Percentiles rank a stretch among this genome's conserved stretches.
phyloP scores from a whole-genome alignment of 2,888 invertebrate genomes.

The Ceramica pisi region DNA sequence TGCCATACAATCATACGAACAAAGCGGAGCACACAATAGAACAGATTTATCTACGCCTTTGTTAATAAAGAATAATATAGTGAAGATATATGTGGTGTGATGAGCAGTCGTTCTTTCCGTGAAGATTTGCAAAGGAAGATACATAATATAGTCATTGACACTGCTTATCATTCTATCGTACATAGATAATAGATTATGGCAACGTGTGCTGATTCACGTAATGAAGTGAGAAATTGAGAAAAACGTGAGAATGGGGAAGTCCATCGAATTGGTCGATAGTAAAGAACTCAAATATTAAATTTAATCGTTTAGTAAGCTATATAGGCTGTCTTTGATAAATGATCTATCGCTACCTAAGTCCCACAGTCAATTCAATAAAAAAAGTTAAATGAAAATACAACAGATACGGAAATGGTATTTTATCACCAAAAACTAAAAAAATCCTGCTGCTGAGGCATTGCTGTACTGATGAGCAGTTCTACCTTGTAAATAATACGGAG shows the following conservation, averaged over 20 bases:
- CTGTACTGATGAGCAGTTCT: background rate
- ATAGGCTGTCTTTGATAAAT: background rate
- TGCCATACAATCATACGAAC: constrained; percentile 35
- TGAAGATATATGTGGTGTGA: constrained; percentile 3
- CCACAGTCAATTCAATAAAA: background rate
- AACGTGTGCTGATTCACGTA: background rate
- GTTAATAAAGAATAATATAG: constrained; percentile 14
- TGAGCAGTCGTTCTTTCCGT: constrained; percentile 13
- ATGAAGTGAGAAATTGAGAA: constrained; percentile 1
- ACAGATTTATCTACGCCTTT: constrained; percentile 42
- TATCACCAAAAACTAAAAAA: background rate
- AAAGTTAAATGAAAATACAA: background rate
- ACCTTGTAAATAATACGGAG: too few species aligned
- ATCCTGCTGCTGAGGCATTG: background rate
- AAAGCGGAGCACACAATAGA: constrained; percentile 40
- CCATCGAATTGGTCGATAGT: background rate
- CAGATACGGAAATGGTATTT: background rate
- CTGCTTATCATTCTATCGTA: constrained; percentile 6
- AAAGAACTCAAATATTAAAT: too few species aligned
- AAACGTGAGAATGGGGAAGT: background rate
- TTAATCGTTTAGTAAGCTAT: background rate
- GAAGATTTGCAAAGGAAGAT: constrained; percentile 18
- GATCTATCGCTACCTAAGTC: background rate
- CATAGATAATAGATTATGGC: constrained; percentile 8
- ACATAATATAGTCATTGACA: constrained; percentile 8